A percentile compares a stretch with the other conserved stretches of the same genome.
These are phyloP conservation scores for Busseola fusca DNA, from an alignment of 2,888 invertebrate species.

Conservation along the genomic window DNA sequence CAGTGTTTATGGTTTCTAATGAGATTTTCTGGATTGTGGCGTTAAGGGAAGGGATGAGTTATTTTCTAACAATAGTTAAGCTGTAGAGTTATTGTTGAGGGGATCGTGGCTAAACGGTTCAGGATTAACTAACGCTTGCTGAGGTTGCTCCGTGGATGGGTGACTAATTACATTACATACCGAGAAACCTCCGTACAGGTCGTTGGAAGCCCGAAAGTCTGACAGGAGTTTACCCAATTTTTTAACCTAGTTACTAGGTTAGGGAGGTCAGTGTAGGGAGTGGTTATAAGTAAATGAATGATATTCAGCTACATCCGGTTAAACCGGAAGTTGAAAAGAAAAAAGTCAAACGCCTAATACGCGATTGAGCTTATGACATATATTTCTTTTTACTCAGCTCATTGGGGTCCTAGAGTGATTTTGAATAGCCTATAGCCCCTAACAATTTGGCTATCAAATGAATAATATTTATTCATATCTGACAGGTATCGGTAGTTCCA, in stretches of 20 bases:
- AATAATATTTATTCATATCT: not conserved
- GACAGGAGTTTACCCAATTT: no score
- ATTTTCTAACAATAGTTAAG: conserved; percentile 14
- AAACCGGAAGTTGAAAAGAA: no score
- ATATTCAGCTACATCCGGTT: no score
- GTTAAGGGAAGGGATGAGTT: not conserved
- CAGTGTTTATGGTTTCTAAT: conserved; percentile 32
- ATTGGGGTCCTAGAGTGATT: not conserved
- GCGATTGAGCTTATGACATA: no score
- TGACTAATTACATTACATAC: not conserved
- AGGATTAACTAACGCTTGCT: not conserved
- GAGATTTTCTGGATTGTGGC: conserved; percentile 21
- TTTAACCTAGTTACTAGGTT: not conserved
- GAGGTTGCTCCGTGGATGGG: not conserved
- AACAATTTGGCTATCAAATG: not conserved
- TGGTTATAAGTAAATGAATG: no score
- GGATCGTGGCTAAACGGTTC: not conserved
- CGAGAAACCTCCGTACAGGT: not conserved
- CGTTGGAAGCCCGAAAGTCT: not conserved
- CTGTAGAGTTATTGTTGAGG: not conserved
- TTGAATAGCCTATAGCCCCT: not conserved
- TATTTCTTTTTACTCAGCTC: not conserved
- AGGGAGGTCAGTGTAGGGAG: no score
- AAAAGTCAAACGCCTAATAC: no score
- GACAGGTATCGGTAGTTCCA: no score